Conservation (phyloP, 2,888 invertebrate genomes). For the Norana najaformis region DNA sequence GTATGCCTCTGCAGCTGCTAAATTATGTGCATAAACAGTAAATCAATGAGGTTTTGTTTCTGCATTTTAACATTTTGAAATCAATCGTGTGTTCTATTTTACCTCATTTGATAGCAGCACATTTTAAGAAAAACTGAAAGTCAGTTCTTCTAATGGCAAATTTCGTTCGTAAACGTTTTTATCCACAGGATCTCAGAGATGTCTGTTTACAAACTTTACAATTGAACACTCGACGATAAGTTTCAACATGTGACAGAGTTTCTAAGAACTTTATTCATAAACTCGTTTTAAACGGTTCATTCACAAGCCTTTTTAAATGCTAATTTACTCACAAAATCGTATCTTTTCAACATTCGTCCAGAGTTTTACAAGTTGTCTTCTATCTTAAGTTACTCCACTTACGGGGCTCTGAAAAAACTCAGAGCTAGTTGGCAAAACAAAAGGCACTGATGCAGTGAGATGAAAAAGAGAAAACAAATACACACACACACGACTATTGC, state of each 20-base stretch:
- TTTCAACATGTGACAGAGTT: no score
- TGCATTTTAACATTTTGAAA: neutral
- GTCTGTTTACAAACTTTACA: neutral
- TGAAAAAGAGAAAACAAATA: neutral
- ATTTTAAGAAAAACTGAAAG: neutral
- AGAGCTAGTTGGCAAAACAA: neutral
- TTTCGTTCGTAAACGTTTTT: neutral
- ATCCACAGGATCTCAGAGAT: neutral
- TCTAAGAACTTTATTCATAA: neutral
- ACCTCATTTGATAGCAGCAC: neutral
- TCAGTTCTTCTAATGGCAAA: neutral
- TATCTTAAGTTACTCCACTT: neutral
- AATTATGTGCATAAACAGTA: neutral
- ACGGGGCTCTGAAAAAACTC: neutral
- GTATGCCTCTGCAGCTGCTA: neutral
- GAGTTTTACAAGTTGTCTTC: neutral
- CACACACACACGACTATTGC: neutral
- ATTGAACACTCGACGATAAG: neutral
- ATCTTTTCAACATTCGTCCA: neutral
- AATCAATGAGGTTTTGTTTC: neutral
- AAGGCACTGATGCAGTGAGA: neutral
- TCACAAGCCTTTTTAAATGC: slow-evolving; percentile 1
- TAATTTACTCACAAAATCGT: neutral
- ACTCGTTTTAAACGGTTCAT: neutral
- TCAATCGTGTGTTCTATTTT: neutral